Percentiles rank a stretch among this genome's conserved stretches.
Conservation (phyloP, 2,888 invertebrate species). For the Crossocerus cetratus region DNA sequence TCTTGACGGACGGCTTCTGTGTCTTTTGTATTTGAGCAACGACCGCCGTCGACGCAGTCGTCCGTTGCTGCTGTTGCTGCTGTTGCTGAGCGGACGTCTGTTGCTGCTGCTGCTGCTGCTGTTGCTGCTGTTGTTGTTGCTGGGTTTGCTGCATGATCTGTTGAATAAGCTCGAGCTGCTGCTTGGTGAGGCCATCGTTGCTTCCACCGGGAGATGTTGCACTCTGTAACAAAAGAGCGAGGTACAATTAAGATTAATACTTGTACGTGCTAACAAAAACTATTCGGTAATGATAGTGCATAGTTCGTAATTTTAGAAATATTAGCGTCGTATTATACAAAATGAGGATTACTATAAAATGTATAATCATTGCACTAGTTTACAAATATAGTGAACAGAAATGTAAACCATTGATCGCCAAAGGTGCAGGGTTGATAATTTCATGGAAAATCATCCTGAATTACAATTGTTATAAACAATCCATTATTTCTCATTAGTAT, state of each 20-base stretch:
- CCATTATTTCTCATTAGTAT: no score
- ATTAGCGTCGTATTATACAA: no score
- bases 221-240: constrained; percentile 66
- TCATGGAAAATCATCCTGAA: no score
- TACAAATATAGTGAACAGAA: no score
- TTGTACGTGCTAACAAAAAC: not conserved
- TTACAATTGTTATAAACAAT: no score
- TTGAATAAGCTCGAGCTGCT: constrained; percentile 86
- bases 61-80: constrained; percentile 50
- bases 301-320: no score
- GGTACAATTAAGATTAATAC: not conserved
- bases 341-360: no score
- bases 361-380: no score
- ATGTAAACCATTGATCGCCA: no score
- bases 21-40: constrained; percentile 76
- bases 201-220: constrained; percentile 76
- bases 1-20: constrained; percentile 74
- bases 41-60: constrained; percentile 66
- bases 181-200: constrained; percentile 85
- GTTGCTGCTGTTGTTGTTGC: constrained; percentile 80
- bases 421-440: no score
- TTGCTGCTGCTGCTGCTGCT: constrained; percentile 62
- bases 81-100: constrained; percentile 66
- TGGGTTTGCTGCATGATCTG: constrained; percentile 88
- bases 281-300: not conserved